Conservation (phyloP, 2,888 invertebrate genomes). For the Eupithecia abbreviata region DNA sequence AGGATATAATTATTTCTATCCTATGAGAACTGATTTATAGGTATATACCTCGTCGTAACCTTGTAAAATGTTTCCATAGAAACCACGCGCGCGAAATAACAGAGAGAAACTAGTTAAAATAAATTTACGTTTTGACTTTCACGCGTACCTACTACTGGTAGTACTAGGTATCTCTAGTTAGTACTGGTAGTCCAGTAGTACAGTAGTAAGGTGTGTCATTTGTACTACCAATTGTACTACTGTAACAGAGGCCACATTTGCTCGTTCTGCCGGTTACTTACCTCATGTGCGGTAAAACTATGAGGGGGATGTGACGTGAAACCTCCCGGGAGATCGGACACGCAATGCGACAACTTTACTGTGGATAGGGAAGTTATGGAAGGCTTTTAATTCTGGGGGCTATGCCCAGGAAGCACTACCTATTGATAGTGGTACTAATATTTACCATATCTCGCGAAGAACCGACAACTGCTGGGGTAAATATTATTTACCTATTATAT, state of each 20-base stretch:
- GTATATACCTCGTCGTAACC: too few species aligned
- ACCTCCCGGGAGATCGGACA: constrained; percentile 52
- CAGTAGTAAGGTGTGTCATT: too few species aligned
- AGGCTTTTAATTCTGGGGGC: neutral
- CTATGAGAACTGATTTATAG: too few species aligned
- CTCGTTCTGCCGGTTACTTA: neutral
- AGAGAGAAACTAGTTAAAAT: neutral
- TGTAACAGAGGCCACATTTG: neutral
- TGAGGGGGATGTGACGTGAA: constrained; percentile 20
- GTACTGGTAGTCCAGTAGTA: too few species aligned
- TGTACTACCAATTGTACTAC: too few species aligned
- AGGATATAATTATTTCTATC: too few species aligned
- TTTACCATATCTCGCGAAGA: too few species aligned
- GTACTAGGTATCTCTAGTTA: too few species aligned
- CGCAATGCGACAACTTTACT: constrained; percentile 55
- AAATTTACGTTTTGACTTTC: neutral
- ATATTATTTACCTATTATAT: neutral
- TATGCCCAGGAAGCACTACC: too few species aligned
- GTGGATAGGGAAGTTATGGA: constrained; percentile 21
- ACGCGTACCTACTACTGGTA: neutral
- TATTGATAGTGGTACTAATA: too few species aligned
- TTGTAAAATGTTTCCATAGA: neutral
- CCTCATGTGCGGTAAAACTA: constrained; percentile 32
- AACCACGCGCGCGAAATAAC: neutral
- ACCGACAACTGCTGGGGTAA: neutral